A percentile compares a stretch with the other conserved stretches of the same genome.
phyloP scores from a whole-genome alignment of 2,888 invertebrate genomes.

The Lottia scabra region DNA sequence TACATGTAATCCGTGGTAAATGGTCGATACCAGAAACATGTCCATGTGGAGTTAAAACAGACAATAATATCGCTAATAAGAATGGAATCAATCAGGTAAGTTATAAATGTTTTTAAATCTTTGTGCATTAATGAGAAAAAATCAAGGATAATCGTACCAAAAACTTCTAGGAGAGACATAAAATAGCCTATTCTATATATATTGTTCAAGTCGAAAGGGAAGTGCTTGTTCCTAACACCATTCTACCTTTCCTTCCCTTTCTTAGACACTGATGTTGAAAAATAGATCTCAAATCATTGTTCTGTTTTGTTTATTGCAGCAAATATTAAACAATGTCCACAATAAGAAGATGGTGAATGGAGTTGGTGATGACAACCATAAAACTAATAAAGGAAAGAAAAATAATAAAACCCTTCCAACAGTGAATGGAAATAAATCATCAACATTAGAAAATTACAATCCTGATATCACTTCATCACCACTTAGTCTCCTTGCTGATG shows the following conservation, averaged over 20 bases:
- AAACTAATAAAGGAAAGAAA: slow-evolving; percentile 40
- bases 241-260: too few species aligned
- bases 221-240: too few species aligned
- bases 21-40: slow-evolving; percentile 85
- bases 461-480: slow-evolving; percentile 67
- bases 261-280: too few species aligned
- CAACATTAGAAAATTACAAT: slow-evolving; percentile 40
- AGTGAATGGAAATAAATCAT: slow-evolving; percentile 45
- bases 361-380: slow-evolving; percentile 51
- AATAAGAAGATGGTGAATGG: slow-evolving; percentile 64
- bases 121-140: too few species aligned
- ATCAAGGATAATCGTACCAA: too few species aligned
- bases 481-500: slow-evolving; percentile 78
- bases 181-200: too few species aligned
- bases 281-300: too few species aligned
- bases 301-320: slow-evolving; percentile 28
- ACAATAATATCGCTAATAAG: slow-evolving; percentile 46
- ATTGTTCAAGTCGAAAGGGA: too few species aligned
- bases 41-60: slow-evolving; percentile 73
- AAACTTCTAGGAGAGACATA: too few species aligned
- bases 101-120: too few species aligned
- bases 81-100: slow-evolving; percentile 59
- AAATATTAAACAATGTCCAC: slow-evolving; percentile 57
- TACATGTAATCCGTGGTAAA: slow-evolving; percentile 82
- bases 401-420: slow-evolving; percentile 20